Base-by-base conservation (phyloP, 2,797 vertebrate genomes). In the Bucorvus abyssinicus region DNA sequence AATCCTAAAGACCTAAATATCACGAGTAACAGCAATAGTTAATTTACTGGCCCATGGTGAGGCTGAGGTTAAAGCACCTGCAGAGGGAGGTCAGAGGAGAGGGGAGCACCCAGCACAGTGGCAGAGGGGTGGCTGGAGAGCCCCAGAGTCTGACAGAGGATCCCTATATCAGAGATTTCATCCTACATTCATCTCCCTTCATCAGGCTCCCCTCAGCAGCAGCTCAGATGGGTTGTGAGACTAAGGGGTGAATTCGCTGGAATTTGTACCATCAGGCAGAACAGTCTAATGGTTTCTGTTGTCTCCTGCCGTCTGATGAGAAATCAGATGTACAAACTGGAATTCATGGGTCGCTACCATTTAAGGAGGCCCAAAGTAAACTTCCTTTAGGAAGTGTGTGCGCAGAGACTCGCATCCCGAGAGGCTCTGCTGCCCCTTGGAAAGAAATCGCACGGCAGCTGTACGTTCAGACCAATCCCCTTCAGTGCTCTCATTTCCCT, bases 341-440 rank as follows among this genome's bases (percentile, higher is more conserved):
- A 93, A 82, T 30, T 36, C 74, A 49, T 0, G 14, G 40, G 80
- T 59, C 91, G 87, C 91, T 96, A 73, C 74, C n/a, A 7, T 84
- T 82, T 82, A 76, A 84, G 73, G 64, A 84, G 93, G 70, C 87
- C 91, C 91, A 90, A 91, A 91, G 94, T 88, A 94, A 95, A 91
- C 95, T 93, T 96, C 93, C 80, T 88, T 84, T 49, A 91, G 94
- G 93, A 97, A 89, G 63, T 9, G 44, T 75, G 74, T 73, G 84
- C 86, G 83, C 63, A 27, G 89, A 87, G 75, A 13, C 26, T 87
- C 22, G 0, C n/a, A 24, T 93, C 93, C 88, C 78, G 14, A n/a
- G 87, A 84, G 90, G 40, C 80, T 69, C 70, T 22, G 73, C 87
- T 93, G 92, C 88, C 65, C 3, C 0, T 36, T 75, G 83, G 44